Evolutionary conservation across 2,888 invertebrate genomes (phyloP), one percentile per base, ranked within the genome.

Genomic region (Oxyteleia sp.): DNA sequence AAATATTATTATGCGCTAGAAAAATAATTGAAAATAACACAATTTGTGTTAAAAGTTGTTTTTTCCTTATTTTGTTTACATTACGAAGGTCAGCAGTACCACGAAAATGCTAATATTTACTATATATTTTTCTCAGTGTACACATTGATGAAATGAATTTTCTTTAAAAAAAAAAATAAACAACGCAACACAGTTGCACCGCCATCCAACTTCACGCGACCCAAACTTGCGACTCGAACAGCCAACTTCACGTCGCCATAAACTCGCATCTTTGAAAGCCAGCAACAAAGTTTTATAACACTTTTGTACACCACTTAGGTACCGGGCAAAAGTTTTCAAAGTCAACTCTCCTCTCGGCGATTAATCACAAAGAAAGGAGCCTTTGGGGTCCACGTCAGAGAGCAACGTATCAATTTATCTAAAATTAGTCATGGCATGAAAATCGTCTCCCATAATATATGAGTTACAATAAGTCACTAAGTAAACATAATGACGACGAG

Each of bases 381-480:
- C 63, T 55, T 45, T 41, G 57, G 51, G 47, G 43, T 32, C 66
- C 32, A 10, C 43, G 53, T 72, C 61, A 41, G 29, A 72, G 43
- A 29, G 76, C 76, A 59, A 75, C 76, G 76, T 68, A 76, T 76
- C 76, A 76, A 76, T 76, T 76, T 61, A 76, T 76, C 68, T 53
- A 69, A 69, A 78, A 69, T 79, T 79, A 64, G 71, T 72, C 72
- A 72, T 66, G 79, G 72, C 71, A 79, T 72, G 71, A 72, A 79
- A 71, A 74, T 81, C 61, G 53, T 61, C 72, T 47, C 61, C 61
- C 47, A 47, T 74, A 74, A 74, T 53, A 61, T 72, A 81, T 38
- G 80, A 68, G 61, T 61, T 61, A 32, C 80, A 74, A 74, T 74
- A 81, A 81, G 68, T 74, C 72, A 74, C 72, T 81, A 74, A 81